Evolutionary conservation across 2,888 invertebrate species (phyloP), one percentile per base, ranked within the genome.

Genomic region (Oegoconia quadripuncta): DNA sequence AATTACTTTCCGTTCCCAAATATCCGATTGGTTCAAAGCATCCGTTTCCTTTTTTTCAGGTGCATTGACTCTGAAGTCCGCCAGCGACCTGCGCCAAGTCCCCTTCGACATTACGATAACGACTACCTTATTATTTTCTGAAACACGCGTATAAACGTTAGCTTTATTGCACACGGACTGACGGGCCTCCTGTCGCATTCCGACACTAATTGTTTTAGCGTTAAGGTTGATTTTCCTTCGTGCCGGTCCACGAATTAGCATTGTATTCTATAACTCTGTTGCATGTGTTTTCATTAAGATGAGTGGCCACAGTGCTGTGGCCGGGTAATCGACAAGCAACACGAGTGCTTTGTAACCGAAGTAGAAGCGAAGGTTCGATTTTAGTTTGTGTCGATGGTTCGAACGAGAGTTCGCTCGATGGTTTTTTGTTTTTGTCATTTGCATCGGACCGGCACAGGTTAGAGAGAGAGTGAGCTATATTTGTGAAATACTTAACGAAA

Each of bases 121-220:
- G 61, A 74, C 59, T 54, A 62, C 53, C 54, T 62, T 61, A 58
- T 56, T 57, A 55, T 68, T 66, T 71, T 65, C 53, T 61, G 61
- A 69, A 68, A 74, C 77, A 79, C 76, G 73, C 77, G 75, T 71
- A 66, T 55, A 63, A 70, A 67, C 66, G 64, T 64, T 74, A 65
- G 80, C 81, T 78, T 77, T 64, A 64, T 68, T 69, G 78, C 82
- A 81, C 83, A 64, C 74, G 74, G 75, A 69, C 61, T 47, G 69
- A 64, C 73, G 72, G 74, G 64, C 59, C 55, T 57, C 58, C 62
- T 64, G 75, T 78, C 80, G 76, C 82, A 84, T 83, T 84, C 82
- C 81, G 79, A 80, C 67, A 73, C 73, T 77, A 72, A 75, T 76
- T 71, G 64, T 50, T 69, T 70, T 81, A 79, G 70, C 39, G 55